Percentiles rank a stretch among this genome's conserved stretches.
Evolutionary conservation across 2,113 vertebrate genomes (phyloP).

Genomic region (Zapus hudsonius): DNA sequence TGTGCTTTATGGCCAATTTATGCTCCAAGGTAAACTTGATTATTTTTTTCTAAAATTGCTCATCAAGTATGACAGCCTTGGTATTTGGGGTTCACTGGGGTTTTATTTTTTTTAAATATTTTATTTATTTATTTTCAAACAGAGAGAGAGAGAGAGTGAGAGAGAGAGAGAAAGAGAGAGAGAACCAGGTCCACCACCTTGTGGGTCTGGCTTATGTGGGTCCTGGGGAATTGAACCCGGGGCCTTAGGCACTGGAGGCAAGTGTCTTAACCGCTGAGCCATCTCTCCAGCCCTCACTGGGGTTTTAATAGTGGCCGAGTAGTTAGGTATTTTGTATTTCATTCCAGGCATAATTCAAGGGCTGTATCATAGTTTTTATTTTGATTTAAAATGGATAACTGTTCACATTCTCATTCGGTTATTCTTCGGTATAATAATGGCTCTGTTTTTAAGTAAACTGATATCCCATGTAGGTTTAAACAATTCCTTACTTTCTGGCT

Average conservation of each 20-base stretch:
- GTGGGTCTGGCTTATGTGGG: no score
- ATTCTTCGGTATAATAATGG: neutral
- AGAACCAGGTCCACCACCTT: no score
- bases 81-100: neutral
- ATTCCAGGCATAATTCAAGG: slow-evolving; percentile 15
- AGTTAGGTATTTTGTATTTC: slow-evolving; percentile 13
- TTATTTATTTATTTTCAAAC: no score
- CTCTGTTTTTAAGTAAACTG: neutral
- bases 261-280: no score
- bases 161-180: no score
- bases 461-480: neutral
- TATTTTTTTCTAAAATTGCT: slow-evolving; percentile 19
- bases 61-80: neutral
- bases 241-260: no score
- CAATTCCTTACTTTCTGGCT: neutral
- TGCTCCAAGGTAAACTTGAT: neutral
- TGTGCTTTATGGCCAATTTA: neutral
- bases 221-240: no score
- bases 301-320: neutral
- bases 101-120: no score
- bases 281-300: no score
- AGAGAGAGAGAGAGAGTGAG: no score
- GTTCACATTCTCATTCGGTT: neutral
- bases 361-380: slow-evolving; percentile 6
- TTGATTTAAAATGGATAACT: neutral